A percentile compares a stretch with the other conserved stretches of the same genome.
Evolutionary conservation across 2,113 vertebrate species (phyloP).

Genomic region (Neodon shergylaensis): DNA sequence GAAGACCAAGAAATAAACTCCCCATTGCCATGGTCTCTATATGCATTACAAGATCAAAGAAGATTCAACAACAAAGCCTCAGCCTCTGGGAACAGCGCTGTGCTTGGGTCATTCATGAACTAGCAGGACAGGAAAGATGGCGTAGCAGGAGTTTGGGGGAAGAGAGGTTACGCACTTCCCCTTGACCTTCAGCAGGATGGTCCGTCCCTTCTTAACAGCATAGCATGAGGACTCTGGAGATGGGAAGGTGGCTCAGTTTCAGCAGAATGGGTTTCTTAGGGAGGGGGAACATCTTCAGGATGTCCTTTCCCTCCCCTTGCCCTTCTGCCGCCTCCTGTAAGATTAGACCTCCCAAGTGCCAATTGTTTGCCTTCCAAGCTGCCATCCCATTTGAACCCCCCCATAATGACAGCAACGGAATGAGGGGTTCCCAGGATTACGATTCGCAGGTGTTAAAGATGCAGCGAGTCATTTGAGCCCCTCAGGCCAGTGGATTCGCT

Average conservation of each 20-base stretch:
- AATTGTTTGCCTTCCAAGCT: conserved; percentile 30
- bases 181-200: neutral
- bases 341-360: neutral
- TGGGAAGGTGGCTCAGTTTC: too few species aligned
- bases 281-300: too few species aligned
- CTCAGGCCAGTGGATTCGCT: conserved; percentile 42
- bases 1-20: conserved; percentile 14
- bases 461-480: conserved; percentile 41
- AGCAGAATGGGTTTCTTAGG: neutral
- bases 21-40: neutral
- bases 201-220: neutral
- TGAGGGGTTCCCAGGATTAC: neutral
- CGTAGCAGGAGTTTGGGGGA: neutral
- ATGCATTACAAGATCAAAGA: neutral
- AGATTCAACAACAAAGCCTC: neutral
- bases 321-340: neutral
- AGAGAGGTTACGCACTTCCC: neutral
- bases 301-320: neutral
- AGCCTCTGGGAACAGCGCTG: neutral
- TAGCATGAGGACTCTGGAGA: neutral
- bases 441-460: conserved; percentile 45
- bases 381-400: neutral
- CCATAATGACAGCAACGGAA: conserved; percentile 51
- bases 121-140: neutral
- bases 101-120: neutral